phyloP scores from a whole-genome alignment of 2,113 vertebrate species.

The Hippoglossus stenolepis region DNA sequence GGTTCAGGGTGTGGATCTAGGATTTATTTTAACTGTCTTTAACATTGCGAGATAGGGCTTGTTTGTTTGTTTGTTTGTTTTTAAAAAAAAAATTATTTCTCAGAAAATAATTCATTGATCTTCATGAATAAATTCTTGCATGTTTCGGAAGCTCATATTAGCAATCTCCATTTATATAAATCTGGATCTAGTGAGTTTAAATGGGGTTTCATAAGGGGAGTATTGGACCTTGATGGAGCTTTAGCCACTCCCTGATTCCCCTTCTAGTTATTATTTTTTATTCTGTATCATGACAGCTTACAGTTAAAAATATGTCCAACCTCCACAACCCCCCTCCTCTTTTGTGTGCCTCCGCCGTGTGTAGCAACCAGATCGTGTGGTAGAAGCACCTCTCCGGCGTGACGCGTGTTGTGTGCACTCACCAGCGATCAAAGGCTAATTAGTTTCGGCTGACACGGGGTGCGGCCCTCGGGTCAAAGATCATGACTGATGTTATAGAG shows the following conservation, averaged over 20 bases:
- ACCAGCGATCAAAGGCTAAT: conserved; percentile 83
- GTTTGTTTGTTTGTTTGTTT: too few species aligned
- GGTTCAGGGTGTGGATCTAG: too few species aligned
- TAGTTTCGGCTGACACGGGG: conserved; percentile 83
- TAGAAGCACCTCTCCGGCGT: conserved; percentile 50
- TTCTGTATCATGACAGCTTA: neutral
- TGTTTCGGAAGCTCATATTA: neutral
- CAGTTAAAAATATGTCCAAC: conserved; percentile 12
- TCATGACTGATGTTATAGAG: conserved; percentile 80
- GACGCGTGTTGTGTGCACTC: conserved; percentile 73
- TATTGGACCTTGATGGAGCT: neutral
- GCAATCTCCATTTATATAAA: neutral
- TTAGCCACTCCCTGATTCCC: neutral
- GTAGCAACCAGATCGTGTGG: conserved; percentile 44
- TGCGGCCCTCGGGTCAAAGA: conserved; percentile 81
- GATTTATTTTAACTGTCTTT: too few species aligned
- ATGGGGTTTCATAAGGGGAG: neutral
- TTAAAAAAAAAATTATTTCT: too few species aligned
- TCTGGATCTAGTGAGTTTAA: neutral
- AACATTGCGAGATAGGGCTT: too few species aligned
- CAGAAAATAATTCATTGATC: neutral
- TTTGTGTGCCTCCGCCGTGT: neutral
- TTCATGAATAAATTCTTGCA: too few species aligned
- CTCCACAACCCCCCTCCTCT: neutral
- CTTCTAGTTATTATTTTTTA: neutral